Evolutionary conservation across 2,888 invertebrate genomes (phyloP).

Genomic region (Phragmatobia fuliginosa): DNA sequence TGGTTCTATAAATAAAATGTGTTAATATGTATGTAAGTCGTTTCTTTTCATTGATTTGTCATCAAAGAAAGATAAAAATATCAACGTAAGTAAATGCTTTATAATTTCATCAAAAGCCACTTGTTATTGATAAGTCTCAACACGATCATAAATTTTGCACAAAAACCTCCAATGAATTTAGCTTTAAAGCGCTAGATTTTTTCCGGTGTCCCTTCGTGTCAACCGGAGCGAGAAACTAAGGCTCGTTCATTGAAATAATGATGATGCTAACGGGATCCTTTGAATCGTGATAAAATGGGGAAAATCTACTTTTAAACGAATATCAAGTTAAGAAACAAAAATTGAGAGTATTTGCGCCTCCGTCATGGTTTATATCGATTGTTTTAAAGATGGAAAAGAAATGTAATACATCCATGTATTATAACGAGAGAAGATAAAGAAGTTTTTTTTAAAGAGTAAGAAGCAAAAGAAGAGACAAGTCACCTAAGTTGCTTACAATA

Average conservation of each 20-base stretch:
- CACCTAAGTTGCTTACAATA: no score
- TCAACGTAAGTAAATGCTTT: background rate
- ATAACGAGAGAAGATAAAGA: no score
- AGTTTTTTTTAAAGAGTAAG: no score
- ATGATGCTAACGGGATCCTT: constrained; percentile 53
- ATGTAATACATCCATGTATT: no score
- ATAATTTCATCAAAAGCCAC: constrained; percentile 11
- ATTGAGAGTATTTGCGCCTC: constrained; percentile 11
- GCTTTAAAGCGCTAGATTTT: constrained; percentile 33
- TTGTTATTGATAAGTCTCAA: constrained; percentile 11
- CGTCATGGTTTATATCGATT: background rate
- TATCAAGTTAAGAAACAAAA: constrained; percentile 21
- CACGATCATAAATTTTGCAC: constrained; percentile 15
- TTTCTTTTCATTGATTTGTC: background rate
- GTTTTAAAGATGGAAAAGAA: background rate
- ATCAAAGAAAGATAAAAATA: background rate
- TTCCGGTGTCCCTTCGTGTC: constrained; percentile 55
- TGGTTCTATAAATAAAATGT: background rate
- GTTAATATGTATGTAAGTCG: background rate
- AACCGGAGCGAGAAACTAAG: constrained; percentile 60
- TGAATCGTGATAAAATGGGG: constrained; percentile 15
- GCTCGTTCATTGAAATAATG: constrained; percentile 71
- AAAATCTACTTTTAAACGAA: constrained; percentile 28
- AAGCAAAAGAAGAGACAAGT: no score
- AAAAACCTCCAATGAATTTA: constrained; percentile 8